These are phyloP conservation scores for Masnerella sp. DNA, from an alignment of 2,888 invertebrate species.

Conservation along the genomic window DNA sequence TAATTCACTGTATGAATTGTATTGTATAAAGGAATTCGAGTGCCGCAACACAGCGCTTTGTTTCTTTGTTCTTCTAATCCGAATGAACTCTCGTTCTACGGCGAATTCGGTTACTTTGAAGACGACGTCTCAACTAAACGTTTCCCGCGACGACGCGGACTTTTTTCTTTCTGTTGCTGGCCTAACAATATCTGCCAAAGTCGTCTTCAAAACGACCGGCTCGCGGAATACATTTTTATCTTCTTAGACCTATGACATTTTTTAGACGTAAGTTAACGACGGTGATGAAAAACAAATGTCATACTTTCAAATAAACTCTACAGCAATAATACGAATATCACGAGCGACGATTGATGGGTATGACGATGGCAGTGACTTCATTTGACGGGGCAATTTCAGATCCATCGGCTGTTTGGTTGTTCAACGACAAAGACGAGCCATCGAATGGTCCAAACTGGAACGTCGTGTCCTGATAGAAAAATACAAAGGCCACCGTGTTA, in stretches of 20 bases:
- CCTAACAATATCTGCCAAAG: conserved; percentile 25
- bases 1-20: conserved; percentile 59
- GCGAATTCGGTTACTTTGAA: conserved; percentile 1
- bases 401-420: not conserved
- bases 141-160: not conserved
- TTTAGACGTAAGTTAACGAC: conserved; percentile 42
- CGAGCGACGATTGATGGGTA: conserved; percentile 14
- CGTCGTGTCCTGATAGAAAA: conserved; percentile 7
- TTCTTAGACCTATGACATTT: conserved; percentile 40
- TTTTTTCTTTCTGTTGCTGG: conserved; percentile 8
- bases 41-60: conserved; percentile 55
- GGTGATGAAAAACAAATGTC: conserved; percentile 35
- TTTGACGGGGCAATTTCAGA: conserved; percentile 1
- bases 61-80: conserved; percentile 33
- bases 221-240: conserved; percentile 19
- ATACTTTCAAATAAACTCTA: conserved; percentile 40
- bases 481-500: conserved; percentile 36
- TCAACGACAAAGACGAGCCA: conserved; percentile 1
- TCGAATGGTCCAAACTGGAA: too few species aligned
- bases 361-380: conserved; percentile 38
- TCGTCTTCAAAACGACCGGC: conserved; percentile 5
- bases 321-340: conserved; percentile 55
- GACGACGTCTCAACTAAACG: conserved; percentile 8
- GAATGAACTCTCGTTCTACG: conserved; percentile 26
- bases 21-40: conserved; percentile 62